Evolutionary conservation across 2,888 invertebrate species (phyloP), one percentile per base, ranked within the genome.

Genomic region (Iphiclides podalirius): DNA sequence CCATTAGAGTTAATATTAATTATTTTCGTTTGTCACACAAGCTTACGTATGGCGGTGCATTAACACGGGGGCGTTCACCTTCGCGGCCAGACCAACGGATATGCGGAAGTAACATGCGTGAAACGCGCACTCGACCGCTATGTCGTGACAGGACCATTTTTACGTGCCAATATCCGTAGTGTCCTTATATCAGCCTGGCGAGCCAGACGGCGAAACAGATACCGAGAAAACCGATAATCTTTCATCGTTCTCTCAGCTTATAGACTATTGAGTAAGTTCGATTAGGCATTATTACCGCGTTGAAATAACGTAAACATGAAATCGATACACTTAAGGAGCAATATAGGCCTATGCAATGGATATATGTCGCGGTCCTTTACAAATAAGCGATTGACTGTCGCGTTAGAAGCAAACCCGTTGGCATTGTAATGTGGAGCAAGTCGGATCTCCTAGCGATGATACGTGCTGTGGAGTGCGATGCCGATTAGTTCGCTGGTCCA

Each of bases 11-110:
- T n/a, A n/a, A n/a, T n/a, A n/a, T n/a, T n/a, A n/a, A n/a, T n/a
- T 28, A 6, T 28, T 28, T 28, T 28, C 28, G 7, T 28, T 9
- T 9, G 45, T 51, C 57, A 73, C 74, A 70, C 66, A 79, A 73
- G 66, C 70, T 78, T 81, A 64, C 80, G 78, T 81, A 81, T 77
- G 58, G 70, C 67, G 69, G 64, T 63, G 52, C 63, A 66, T 51
- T 53, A 64, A 67, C 74, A 71, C 55, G 73, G 64, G 83, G 81
- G 71, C 80, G 75, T 73, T 82, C 74, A 81, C 83, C 84, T 83
- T 66, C 66, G 52, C 36, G 50, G 47, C 42, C 59, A 56, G 60
- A 57, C 56, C 52, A 57, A 47, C 52, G 59, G 57, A 47, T 52
- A 59, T 55, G 54, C 66, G 67, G 67, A 68, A 67, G 61, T 46